phyloP scores from a whole-genome alignment of 2,113 vertebrate species.

The Engystomops pustulosus region DNA sequence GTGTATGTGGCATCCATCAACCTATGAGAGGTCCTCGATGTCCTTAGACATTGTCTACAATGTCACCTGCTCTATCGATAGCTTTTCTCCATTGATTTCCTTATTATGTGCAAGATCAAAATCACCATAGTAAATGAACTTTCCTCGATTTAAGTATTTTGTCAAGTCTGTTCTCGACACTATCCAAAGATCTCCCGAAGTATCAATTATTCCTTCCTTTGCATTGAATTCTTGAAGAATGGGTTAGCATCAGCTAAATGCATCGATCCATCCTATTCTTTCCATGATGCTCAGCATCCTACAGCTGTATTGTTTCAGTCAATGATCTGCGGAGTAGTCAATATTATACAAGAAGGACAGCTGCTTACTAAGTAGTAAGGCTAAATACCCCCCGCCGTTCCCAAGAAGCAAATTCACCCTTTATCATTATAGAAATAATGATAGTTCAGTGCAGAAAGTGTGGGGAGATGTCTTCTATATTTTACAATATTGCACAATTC shows the following conservation, averaged over 20 bases:
- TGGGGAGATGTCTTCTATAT: slow-evolving; percentile 60
- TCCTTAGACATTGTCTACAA: neutral
- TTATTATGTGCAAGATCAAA: neutral
- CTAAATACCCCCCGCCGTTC: slow-evolving; percentile 59
- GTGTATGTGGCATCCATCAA: neutral
- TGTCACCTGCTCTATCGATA: neutral
- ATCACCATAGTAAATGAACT: neutral
- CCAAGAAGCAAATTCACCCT: slow-evolving; percentile 56
- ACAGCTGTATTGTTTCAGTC: slow-evolving; percentile 64
- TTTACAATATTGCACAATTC: slow-evolving; percentile 57
- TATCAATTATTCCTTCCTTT: slow-evolving; percentile 62
- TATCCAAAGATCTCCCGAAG: neutral
- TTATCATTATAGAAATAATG: slow-evolving; percentile 60
- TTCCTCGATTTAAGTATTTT: neutral
- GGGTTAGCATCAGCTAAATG: slow-evolving; percentile 61
- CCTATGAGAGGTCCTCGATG: neutral
- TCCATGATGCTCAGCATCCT: slow-evolving; percentile 62
- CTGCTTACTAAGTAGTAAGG: slow-evolving; percentile 60
- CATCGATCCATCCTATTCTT: slow-evolving; percentile 62
- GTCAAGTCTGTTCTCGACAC: neutral
- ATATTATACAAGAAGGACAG: slow-evolving; percentile 61
- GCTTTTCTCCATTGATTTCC: neutral
- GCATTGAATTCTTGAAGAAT: slow-evolving; percentile 61
- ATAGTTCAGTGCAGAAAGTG: slow-evolving; percentile 60
- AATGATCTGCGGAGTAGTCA: slow-evolving; percentile 50